These are phyloP conservation scores for Ia io DNA, from an alignment of 2,113 vertebrate species.

Conservation along the genomic window DNA sequence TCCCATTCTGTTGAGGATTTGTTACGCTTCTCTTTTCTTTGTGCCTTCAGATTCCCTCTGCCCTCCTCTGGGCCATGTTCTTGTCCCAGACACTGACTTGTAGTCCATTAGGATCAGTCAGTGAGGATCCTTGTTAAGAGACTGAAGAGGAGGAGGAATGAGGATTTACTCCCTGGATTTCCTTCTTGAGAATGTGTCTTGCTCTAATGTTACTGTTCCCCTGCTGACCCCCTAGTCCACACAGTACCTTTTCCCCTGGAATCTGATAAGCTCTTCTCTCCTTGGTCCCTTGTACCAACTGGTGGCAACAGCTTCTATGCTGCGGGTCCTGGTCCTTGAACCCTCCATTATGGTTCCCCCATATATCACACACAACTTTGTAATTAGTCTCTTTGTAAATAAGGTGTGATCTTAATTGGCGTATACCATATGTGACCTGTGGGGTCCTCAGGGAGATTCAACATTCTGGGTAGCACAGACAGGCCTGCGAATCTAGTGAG, in stretches of 20 bases:
- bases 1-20: not conserved
- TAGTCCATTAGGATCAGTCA: not conserved
- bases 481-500: not conserved
- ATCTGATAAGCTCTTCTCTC: not conserved
- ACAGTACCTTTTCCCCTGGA: not conserved
- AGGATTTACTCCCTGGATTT: not conserved
- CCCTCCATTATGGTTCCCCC: not conserved
- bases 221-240: not conserved
- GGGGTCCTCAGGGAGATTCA: not conserved
- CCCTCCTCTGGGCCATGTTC: not conserved
- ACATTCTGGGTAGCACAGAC: not conserved
- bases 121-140: not conserved
- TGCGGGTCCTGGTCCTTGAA: not conserved
- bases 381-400: slow-evolving; percentile 64
- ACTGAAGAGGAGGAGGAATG: not conserved
- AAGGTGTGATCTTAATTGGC: slow-evolving; percentile 38
- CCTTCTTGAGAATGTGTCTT: not conserved
- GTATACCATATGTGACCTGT: slow-evolving; percentile 32
- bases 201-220: not conserved
- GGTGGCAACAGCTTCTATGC: not conserved
- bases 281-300: not conserved
- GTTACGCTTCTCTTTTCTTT: not conserved
- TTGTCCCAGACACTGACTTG: not conserved
- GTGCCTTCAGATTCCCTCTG: not conserved
- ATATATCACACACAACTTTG: not conserved